Conservation (phyloP, 2,888 invertebrate species). For the Erebia palarica region DNA sequence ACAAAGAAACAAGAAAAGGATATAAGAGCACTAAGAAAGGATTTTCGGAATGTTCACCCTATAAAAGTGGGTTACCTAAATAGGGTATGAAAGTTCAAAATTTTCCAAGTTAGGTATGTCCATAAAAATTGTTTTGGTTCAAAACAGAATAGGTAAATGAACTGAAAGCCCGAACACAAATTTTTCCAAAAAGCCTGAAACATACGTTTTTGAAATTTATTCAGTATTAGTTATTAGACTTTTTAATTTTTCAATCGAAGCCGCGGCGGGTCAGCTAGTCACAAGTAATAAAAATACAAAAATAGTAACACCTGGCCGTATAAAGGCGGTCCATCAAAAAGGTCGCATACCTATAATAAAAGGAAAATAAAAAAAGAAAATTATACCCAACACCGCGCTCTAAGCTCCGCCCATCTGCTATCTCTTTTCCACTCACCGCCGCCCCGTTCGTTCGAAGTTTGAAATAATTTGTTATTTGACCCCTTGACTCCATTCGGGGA, state of each 20-base stretch:
- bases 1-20: too few relatives aligned
- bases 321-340: constrained; percentile 37
- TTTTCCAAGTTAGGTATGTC: too few relatives aligned
- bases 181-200: too few relatives aligned
- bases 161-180: too few relatives aligned
- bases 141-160: too few relatives aligned
- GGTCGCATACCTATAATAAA: constrained; percentile 27
- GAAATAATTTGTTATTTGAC: constrained; percentile 76
- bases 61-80: too few relatives aligned
- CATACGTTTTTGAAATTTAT: too few relatives aligned
- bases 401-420: constrained; percentile 54
- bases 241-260: neutral
- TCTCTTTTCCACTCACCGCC: constrained; percentile 51
- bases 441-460: constrained; percentile 44
- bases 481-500: constrained; percentile 57
- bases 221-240: too few relatives aligned
- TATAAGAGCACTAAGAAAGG: too few relatives aligned
- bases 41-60: too few relatives aligned
- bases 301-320: constrained; percentile 42
- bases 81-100: too few relatives aligned
- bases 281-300: neutral
- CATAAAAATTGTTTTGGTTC: too few relatives aligned
- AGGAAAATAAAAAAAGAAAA: constrained; percentile 41
- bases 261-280: neutral
- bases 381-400: constrained; percentile 36